Evolutionary conservation across 2,888 invertebrate species (phyloP).

Genomic region (Microplitis deprimator): DNA sequence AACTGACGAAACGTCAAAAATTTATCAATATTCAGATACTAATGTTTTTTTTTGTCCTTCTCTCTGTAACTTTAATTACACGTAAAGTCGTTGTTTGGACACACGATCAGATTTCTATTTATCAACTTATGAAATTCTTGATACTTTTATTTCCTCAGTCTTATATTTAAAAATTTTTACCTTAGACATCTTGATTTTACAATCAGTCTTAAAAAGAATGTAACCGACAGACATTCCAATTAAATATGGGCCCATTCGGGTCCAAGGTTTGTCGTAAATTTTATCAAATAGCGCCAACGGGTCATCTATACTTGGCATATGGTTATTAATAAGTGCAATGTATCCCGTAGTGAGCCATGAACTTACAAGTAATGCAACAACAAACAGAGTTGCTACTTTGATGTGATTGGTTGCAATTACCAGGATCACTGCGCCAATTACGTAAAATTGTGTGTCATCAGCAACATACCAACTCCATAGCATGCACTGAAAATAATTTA

Average conservation of each 20-base stretch:
- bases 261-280: conserved; percentile 93
- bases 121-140: no score
- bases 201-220: conserved; percentile 86
- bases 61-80: no score
- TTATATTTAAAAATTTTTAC: conserved; percentile 66
- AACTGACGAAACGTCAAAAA: no score
- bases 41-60: no score
- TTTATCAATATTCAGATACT: no score
- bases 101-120: no score
- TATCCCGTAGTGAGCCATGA: conserved; percentile 87
- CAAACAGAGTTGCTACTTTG: conserved; percentile 80
- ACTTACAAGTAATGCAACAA: conserved; percentile 79
- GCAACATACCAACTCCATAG: conserved; percentile 93
- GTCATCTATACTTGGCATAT: conserved; percentile 84
- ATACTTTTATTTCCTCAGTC: no score
- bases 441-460: conserved; percentile 90
- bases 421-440: conserved; percentile 85
- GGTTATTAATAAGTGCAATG: conserved; percentile 84
- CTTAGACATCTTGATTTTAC: conserved; percentile 82
- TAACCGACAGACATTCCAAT: conserved; percentile 89
- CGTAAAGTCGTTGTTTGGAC: no score
- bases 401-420: conserved; percentile 87
- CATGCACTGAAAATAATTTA: conserved; percentile 79
- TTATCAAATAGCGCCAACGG: conserved; percentile 89
- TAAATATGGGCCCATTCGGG: conserved; percentile 86